phyloP scores from a whole-genome alignment of 1,140 invertebrate genomes.

The Tetramorium parvispinum region DNA sequence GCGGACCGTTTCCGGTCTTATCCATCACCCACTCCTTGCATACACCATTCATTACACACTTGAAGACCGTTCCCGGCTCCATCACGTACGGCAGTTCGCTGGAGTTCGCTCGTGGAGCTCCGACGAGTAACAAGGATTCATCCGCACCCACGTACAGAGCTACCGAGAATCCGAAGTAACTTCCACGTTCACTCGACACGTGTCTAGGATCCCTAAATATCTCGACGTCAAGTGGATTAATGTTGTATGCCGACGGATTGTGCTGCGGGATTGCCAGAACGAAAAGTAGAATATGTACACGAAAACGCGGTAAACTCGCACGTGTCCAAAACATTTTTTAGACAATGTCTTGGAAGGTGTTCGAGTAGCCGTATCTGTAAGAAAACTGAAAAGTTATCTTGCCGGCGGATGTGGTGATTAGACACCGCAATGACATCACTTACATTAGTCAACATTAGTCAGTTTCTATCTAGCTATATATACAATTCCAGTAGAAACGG shows the following conservation, averaged over 20 bases:
- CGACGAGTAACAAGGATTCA: slow-evolving; percentile 70
- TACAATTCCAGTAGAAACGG: background rate
- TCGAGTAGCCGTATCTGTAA: background rate
- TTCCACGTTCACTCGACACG: slow-evolving; percentile 47
- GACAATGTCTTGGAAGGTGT: background rate
- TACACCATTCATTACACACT: slow-evolving; percentile 64
- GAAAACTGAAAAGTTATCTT: background rate
- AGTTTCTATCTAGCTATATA: background rate
- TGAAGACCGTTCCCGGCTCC: slow-evolving; percentile 77
- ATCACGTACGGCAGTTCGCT: slow-evolving; percentile 39
- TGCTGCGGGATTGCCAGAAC: background rate
- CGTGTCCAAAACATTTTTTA: slow-evolving; percentile 22
- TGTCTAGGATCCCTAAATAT: slow-evolving; percentile 67
- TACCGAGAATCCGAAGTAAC: slow-evolving; percentile 78
- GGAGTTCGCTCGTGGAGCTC: slow-evolving; percentile 76
- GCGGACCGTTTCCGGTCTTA: slow-evolving; percentile 15
- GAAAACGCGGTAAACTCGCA: background rate
- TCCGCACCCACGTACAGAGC: slow-evolving; percentile 64
- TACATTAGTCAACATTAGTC: slow-evolving; percentile 3
- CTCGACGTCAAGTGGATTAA: slow-evolving; percentile 63
- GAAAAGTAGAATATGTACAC: background rate
- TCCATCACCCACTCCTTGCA: slow-evolving; percentile 68
- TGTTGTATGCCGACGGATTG: slow-evolving; percentile 66
- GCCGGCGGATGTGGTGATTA: slow-evolving; percentile 60
- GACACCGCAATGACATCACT: slow-evolving; percentile 65